Evolutionary conservation across 2,113 vertebrate species (phyloP).

Genomic region (Microcebus tavaratra): DNA sequence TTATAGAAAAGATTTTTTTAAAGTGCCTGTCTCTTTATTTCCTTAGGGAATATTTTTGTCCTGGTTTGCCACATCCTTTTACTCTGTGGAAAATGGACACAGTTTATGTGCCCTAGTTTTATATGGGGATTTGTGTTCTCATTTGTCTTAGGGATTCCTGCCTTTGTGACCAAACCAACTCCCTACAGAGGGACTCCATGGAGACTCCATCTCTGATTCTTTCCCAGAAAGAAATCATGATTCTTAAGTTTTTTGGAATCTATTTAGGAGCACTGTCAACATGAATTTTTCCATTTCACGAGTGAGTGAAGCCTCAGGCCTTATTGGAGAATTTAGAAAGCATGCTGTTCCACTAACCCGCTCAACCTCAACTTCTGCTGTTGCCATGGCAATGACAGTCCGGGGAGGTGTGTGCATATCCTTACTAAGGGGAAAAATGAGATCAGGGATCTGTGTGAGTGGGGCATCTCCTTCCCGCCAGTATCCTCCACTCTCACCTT

Average conservation of each 20-base stretch:
- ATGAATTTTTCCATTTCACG: conserved; percentile 32
- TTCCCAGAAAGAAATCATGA: not conserved
- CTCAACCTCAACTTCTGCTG: conserved; percentile 49
- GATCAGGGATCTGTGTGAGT: not conserved
- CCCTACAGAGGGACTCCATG: not conserved
- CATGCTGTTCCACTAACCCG: conserved; percentile 40
- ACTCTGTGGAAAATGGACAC: not conserved
- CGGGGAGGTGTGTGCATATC: conserved; percentile 46
- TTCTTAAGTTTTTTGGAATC: not conserved
- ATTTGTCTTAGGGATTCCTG: conserved; percentile 40
- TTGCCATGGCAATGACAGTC: conserved; percentile 62
- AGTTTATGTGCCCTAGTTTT: conserved; percentile 42
- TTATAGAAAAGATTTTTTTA: not conserved
- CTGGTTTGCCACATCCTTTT: conserved; percentile 51
- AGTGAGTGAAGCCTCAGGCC: conserved; percentile 7
- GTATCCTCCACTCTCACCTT: not conserved
- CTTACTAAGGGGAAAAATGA: conserved; percentile 53
- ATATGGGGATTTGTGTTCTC: not conserved
- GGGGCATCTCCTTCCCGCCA: not conserved
- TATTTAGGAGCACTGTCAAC: conserved; percentile 44
- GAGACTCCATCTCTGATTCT: conserved; percentile 40
- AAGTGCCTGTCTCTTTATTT: not conserved
- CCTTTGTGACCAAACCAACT: conserved; percentile 32
- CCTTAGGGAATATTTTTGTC: conserved; percentile 36
- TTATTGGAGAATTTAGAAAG: conserved; percentile 58